A percentile compares a stretch with the other conserved stretches of the same genome.
These are phyloP conservation scores for Schlechtendalia chinensis DNA, from an alignment of 1,140 invertebrate genomes.

Conservation along the genomic window DNA sequence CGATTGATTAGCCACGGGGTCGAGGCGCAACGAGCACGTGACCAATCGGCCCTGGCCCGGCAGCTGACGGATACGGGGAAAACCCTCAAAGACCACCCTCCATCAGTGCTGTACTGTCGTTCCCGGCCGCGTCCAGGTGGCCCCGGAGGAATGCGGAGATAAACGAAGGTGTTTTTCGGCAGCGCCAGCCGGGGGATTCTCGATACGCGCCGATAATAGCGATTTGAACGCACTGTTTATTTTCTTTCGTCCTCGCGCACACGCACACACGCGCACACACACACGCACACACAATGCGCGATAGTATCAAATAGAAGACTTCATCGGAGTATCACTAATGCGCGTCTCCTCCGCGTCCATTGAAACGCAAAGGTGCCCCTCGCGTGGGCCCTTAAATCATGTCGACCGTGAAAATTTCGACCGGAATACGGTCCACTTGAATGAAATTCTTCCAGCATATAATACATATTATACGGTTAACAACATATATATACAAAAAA, in stretches of 20 bases:
- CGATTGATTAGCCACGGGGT: constrained; percentile 44
- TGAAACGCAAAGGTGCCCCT: not conserved
- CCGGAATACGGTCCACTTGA: constrained; percentile 4
- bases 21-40: constrained; percentile 29
- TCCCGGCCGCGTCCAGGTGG: constrained; percentile 24
- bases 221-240: constrained; percentile 41
- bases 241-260: constrained; percentile 2
- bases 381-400: not conserved
- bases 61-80: constrained; percentile 36
- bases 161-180: constrained; percentile 29
- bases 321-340: constrained; percentile 1
- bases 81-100: constrained; percentile 16
- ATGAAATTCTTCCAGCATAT: not conserved
- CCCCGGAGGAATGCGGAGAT: constrained; percentile 28
- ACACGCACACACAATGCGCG: no score
- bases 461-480: not conserved
- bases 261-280: no score
- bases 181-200: not conserved
- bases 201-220: constrained; percentile 30
- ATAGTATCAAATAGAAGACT: no score
- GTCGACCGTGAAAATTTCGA: constrained; percentile 28
- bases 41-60: constrained; percentile 37
- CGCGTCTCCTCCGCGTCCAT: not conserved
- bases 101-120: no score
- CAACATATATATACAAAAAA: not conserved